These are phyloP conservation scores for Muscidifurax raptorellus DNA, from an alignment of 1,140 invertebrate species.

Conservation along the genomic window DNA sequence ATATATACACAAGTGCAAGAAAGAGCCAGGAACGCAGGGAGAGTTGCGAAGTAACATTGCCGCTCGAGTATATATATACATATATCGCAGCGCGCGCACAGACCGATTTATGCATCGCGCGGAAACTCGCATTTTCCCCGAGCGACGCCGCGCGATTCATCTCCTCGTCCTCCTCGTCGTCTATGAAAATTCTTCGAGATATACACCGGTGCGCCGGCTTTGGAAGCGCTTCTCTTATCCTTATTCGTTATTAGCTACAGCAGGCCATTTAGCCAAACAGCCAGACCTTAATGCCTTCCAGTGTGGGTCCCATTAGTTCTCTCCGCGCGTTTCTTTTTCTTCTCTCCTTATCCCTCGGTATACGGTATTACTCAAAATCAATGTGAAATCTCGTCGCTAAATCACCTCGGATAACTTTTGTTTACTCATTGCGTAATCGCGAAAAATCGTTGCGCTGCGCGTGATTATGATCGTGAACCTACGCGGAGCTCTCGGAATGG, in stretches of 20 bases:
- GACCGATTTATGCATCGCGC: background rate
- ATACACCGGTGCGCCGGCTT: background rate
- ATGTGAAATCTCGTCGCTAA: background rate
- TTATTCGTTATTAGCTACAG: constrained; percentile 2
- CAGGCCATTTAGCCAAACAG: background rate
- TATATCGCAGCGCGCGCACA: no score
- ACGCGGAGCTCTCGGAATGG: no score
- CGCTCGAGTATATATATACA: no score
- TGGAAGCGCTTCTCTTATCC: background rate
- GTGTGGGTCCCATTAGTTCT: background rate
- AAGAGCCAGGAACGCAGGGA: no score
- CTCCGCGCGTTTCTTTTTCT: background rate
- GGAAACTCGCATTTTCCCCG: background rate
- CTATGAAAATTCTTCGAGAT: background rate
- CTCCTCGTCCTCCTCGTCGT: background rate
- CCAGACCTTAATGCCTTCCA: background rate
- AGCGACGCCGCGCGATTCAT: no score
- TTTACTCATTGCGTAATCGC: background rate
- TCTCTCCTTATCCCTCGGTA: background rate
- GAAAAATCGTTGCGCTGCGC: no score
- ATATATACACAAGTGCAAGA: no score
- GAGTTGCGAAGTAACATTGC: no score
- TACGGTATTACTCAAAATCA: background rate
- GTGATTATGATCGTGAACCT: background rate
- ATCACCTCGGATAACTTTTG: background rate